phyloP scores from a whole-genome alignment of 2,888 invertebrate genomes.

The Acheta domesticus region DNA sequence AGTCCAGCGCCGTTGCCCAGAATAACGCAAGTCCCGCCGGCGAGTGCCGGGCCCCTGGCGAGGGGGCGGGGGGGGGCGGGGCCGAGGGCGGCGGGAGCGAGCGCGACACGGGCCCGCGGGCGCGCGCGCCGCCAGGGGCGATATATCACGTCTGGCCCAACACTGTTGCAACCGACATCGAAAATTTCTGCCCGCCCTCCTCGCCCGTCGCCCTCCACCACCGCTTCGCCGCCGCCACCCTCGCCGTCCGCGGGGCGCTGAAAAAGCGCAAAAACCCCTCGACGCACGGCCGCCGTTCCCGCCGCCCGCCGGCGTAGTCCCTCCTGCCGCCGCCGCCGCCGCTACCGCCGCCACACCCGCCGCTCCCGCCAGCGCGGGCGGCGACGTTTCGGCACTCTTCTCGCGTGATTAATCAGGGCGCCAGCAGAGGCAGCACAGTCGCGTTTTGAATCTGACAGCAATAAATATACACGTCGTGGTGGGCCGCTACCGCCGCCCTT shows the following conservation, averaged over 20 bases:
- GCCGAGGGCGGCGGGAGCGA: background rate
- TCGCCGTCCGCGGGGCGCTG: background rate
- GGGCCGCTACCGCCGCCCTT: background rate
- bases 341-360: background rate
- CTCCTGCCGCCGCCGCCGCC: background rate
- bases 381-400: conserved; percentile 7
- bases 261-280: conserved; percentile 7
- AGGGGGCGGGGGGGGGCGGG: background rate
- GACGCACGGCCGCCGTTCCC: background rate
- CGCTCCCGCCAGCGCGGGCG: background rate
- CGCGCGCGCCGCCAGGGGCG: conserved; percentile 18
- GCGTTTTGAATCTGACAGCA: conserved; percentile 9
- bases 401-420: conserved; percentile 2
- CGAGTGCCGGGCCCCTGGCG: background rate
- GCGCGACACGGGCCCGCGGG: conserved; percentile 1
- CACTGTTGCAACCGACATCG: conserved; percentile 18
- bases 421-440: background rate
- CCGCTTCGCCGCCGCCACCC: too few relatives aligned
- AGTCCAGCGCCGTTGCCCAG: background rate
- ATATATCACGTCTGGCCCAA: conserved; percentile 9
- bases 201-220: background rate
- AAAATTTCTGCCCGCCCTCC: conserved; percentile 4
- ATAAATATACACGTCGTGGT: background rate
- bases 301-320: background rate
- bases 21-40: background rate